Percentiles rank a stretch among this genome's conserved stretches.
Conservation (phyloP, 2,797 vertebrate species). For the Champsocephalus esox region DNA sequence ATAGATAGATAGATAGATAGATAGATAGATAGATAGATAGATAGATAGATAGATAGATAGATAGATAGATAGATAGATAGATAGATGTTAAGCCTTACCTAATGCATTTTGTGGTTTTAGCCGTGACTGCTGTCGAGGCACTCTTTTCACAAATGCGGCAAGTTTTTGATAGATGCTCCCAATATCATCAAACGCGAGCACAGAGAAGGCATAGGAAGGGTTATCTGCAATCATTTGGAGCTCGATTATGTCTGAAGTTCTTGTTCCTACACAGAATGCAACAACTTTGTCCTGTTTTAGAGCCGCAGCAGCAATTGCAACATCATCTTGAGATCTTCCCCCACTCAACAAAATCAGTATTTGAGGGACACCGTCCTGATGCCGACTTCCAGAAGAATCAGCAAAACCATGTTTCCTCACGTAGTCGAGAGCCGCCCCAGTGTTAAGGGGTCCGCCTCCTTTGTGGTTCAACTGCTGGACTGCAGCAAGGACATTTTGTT, state of each 20-base stretch:
- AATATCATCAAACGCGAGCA: conserved; percentile 76
- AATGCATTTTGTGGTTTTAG: conserved; percentile 48
- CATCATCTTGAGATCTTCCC: conserved; percentile 80
- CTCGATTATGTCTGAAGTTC: conserved; percentile 80
- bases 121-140: conserved; percentile 76
- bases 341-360: conserved; percentile 81
- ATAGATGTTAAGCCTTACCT: conserved; percentile 71
- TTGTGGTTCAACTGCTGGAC: conserved; percentile 83
- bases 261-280: conserved; percentile 78
- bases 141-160: conserved; percentile 81
- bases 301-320: conserved; percentile 62
- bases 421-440: conserved; percentile 88
- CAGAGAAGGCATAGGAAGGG: conserved; percentile 81
- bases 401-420: conserved; percentile 80
- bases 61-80: conserved; percentile 26
- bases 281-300: conserved; percentile 75
- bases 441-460: conserved; percentile 85
- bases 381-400: conserved; percentile 77
- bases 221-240: conserved; percentile 82
- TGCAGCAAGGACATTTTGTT: conserved; percentile 84
- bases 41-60: conserved; percentile 37
- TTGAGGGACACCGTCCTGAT: conserved; percentile 78
- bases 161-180: conserved; percentile 75
- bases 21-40: conserved; percentile 28
- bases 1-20: conserved; percentile 7